Conservation (phyloP, 2,113 vertebrate genomes). For the Corythornis vintsioides region DNA sequence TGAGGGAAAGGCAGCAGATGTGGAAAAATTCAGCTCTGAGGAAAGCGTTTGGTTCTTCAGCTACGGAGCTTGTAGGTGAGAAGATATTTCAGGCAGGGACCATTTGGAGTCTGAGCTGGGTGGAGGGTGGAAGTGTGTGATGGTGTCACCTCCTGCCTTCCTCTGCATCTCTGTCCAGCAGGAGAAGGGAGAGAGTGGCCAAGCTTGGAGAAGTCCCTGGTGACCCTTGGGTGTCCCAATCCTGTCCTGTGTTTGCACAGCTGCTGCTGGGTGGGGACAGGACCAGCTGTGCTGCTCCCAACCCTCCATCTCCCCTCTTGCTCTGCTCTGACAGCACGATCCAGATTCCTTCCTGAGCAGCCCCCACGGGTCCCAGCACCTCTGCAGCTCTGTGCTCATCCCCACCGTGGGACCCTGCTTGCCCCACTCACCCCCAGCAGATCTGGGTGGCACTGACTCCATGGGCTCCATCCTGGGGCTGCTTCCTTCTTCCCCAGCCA, state of each 20-base stretch:
- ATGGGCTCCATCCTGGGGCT: not conserved
- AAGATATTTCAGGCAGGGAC: not conserved
- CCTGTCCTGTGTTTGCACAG: not conserved
- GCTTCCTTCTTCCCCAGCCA: not conserved
- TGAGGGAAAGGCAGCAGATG: not conserved
- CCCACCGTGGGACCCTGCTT: not conserved
- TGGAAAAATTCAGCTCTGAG: not conserved
- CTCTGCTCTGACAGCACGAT: too few species aligned
- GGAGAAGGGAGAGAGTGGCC: not conserved
- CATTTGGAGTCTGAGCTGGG: not conserved
- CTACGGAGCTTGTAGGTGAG: not conserved
- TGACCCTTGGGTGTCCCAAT: not conserved
- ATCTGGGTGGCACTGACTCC: not conserved
- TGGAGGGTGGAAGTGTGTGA: not conserved
- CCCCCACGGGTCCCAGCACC: not conserved
- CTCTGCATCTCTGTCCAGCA: not conserved
- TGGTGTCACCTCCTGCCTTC: not conserved
- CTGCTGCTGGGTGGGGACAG: not conserved
- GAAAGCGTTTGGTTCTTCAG: not conserved
- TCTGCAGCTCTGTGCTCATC: not conserved
- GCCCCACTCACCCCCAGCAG: not conserved
- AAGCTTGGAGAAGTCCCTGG: not conserved
- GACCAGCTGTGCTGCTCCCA: too few species aligned
- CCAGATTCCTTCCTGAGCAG: not conserved
- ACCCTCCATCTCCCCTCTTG: too few species aligned